These are phyloP conservation scores for Astyanax mexicanus DNA, from an alignment of 2,797 vertebrate genomes.

Conservation along the genomic window DNA sequence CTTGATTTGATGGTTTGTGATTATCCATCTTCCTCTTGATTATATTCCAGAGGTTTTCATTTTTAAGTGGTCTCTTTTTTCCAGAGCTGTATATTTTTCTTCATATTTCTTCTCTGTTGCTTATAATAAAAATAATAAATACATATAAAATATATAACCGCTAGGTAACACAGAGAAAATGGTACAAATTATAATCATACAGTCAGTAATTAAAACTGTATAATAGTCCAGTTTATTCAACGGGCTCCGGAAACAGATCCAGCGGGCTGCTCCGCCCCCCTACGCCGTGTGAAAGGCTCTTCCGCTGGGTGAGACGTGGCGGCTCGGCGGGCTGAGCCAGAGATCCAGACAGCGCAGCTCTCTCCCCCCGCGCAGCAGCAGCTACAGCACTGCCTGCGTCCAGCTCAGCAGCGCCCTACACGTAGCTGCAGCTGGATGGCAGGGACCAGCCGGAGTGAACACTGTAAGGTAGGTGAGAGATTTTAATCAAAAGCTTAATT, in stretches of 20 bases:
- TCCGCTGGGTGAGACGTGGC: slow-evolving; percentile 66
- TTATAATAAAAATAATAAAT: too few species aligned
- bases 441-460: slow-evolving; percentile 80
- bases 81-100: too few species aligned
- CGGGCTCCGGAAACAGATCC: not conserved
- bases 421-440: slow-evolving; percentile 86
- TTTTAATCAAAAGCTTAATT: too few species aligned
- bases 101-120: too few species aligned
- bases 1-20: too few species aligned
- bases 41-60: too few species aligned
- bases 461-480: slow-evolving; percentile 66
- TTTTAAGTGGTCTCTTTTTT: too few species aligned
- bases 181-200: too few species aligned
- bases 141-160: too few species aligned
- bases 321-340: not conserved
- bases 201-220: too few species aligned
- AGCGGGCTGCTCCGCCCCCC: not conserved
- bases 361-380: not conserved
- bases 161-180: too few species aligned
- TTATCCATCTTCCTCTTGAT: too few species aligned
- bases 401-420: slow-evolving; percentile 50
- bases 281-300: slow-evolving; percentile 25
- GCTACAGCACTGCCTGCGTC: slow-evolving; percentile 19
- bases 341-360: not conserved
- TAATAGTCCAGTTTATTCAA: not conserved